Percentiles rank a stretch among this genome's conserved stretches.
These are phyloP conservation scores for Raja brachyura DNA, from an alignment of 2,113 vertebrate species.

Conservation along the genomic window DNA sequence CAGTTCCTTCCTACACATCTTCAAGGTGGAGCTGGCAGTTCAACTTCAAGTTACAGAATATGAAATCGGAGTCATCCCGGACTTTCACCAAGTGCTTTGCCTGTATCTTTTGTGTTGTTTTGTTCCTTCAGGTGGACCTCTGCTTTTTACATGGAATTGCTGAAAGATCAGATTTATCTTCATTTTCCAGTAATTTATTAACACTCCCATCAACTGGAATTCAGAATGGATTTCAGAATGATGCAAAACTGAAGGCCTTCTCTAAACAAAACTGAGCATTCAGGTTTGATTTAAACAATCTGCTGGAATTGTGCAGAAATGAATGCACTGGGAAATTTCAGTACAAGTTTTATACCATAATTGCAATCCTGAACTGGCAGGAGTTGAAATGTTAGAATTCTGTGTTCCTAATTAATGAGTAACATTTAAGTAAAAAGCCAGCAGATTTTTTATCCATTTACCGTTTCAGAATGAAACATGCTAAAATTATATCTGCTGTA, in stretches of 20 bases:
- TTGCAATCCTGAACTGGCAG: not conserved
- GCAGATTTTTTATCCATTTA: too few relatives aligned
- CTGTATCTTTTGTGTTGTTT: too few relatives aligned
- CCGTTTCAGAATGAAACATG: not conserved
- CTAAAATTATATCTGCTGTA: not conserved
- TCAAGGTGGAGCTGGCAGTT: not conserved
- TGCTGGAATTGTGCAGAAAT: not conserved
- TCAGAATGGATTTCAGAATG: not conserved
- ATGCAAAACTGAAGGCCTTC: not conserved
- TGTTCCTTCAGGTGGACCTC: not conserved
- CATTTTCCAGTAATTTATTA: not conserved
- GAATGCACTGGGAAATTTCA: not conserved
- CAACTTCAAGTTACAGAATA: not conserved
- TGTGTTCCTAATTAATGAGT: not conserved
- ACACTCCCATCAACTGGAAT: not conserved
- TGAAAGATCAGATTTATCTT: not conserved
- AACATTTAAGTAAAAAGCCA: not conserved
- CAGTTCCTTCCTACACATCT: too few relatives aligned
- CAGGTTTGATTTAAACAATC: not conserved
- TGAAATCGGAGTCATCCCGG: too few relatives aligned
- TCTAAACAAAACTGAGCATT: not conserved
- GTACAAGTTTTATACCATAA: not conserved
- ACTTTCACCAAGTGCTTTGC: not conserved
- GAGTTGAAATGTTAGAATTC: not conserved
- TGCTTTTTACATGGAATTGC: not conserved